Base-by-base conservation (phyloP, 2,888 invertebrate genomes). In the Girardia tigrina region DNA sequence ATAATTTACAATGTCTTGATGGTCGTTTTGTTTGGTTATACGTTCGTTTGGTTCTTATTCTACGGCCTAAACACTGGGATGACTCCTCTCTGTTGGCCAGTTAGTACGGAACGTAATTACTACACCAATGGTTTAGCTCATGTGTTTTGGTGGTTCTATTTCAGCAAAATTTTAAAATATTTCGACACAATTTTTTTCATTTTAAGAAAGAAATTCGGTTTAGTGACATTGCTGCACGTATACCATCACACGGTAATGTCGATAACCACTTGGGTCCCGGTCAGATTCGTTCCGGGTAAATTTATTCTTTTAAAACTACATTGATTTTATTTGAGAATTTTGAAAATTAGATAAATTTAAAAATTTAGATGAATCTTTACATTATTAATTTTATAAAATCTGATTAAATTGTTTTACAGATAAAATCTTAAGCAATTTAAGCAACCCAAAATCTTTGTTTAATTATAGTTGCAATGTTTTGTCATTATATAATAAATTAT, bases 1-100 rank as follows among this genome's bases (percentile, higher is more conserved):
- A 42, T 73, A 20, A 8, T 74, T 6, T 74, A 74, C 26, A 74
- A 74, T 23, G n/a, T 74, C 4, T 16, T 20, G 8, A 74, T 74
- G 74, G 74, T 74, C 2, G 27, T 74, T 6, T 74, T 28, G 26
- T 74, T 69, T 14, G 42, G 56, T 14, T 56, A 23, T 42, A 23
- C 69, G 26, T 23, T 12, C 8, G 12, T 56, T 4, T 14, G 23
- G 16, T 71, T 71, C 26, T 6, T 56, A 6, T 26, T 74, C 16
- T 20, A 42, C 26, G 56, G 27, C 2, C 69, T 27, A 16, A 26
- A 27, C 4, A 26, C 6, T 56, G 42, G 26, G 1, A 56, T 56
- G 56, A 56, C 56, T 20, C 4, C 23, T n/a, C 23, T 56, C 56
- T 56, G 56, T n/a, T 56, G 56, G 56, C 4, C 56, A 56, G 56